Evolutionary conservation across 1,140 invertebrate species (phyloP), one percentile per base, ranked within the genome.

Genomic region (Rhyzopertha dominica): DNA sequence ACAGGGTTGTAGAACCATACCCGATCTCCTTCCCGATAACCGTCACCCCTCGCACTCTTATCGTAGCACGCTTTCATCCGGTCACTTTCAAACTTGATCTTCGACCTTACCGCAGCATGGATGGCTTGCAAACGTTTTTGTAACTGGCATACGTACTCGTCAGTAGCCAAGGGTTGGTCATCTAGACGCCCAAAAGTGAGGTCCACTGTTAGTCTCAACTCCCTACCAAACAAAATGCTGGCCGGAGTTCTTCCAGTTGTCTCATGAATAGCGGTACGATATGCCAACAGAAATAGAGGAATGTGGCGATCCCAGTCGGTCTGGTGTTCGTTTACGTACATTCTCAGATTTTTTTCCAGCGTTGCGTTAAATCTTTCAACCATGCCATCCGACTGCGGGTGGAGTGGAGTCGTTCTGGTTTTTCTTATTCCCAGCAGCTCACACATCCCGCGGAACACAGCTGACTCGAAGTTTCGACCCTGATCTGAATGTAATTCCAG

Each of bases 311-410:
- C 25, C 25, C 25, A 26, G 7, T 26, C 25, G 7, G 7, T 7
- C n/a, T 26, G 25, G n/a, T 26, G 25, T 26, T 26, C 25, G 1
- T 59, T 51, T 7, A 47, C 52, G 2, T 61, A 3, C 7, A 52
- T 14, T 22, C 42, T 10, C n/a, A 35, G 45, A 5, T 19, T n/a
- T n/a, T n/a, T n/a, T n/a, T n/a, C n/a, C n/a, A 24, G 9, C 1
- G 36, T 38, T 13, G 10, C 26, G n/a, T 24, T 38, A 20, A 38
- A 25, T 5, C 36, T n/a, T 40, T 64, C 62, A 9, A 68, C 63
- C 53, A 63, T 61, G 5, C 63, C 64, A 31, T 64, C 55, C 2
- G 62, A 65, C 31, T 67, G 55, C 3, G 62, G 58, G 38, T 58
- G 54, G 1, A 51, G 32, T 4, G 62, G 8, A 1, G 64, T 66